phyloP scores from a whole-genome alignment of 1,140 invertebrate species.

The Drosophila truncata region DNA sequence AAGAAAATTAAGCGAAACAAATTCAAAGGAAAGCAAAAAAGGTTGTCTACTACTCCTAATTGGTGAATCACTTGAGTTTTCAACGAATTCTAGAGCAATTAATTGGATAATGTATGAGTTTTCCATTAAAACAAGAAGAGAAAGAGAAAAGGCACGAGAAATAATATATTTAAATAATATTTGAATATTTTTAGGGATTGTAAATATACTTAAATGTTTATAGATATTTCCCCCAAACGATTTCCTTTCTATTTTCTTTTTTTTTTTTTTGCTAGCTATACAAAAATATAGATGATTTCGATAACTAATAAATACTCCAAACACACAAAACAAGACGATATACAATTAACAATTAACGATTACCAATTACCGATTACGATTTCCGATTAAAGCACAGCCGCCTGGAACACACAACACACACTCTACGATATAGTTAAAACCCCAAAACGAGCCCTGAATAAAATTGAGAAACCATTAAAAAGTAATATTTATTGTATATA shows the following conservation, averaged over 20 bases:
- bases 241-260: background rate
- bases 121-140: no score
- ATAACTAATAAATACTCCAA: conserved; percentile 15
- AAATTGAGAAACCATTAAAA: conserved; percentile 31
- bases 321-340: conserved; percentile 9
- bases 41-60: conserved; percentile 18
- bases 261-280: conserved; percentile 35
- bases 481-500: background rate
- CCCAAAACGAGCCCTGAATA: conserved; percentile 23
- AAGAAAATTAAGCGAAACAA: background rate
- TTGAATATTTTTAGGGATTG: conserved; percentile 14
- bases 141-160: conserved; percentile 11
- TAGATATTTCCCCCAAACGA: conserved; percentile 1
- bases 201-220: conserved; percentile 29
- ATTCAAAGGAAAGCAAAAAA: background rate
- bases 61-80: conserved; percentile 19
- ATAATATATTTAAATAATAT: conserved; percentile 1
- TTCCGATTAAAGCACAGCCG: conserved; percentile 10
- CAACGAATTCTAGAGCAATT: conserved; percentile 29
- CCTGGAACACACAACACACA: conserved; percentile 18
- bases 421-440: background rate
- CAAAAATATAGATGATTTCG: conserved; percentile 25
- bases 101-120: conserved; percentile 6
- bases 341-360: background rate
- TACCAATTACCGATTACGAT: background rate